Evolutionary conservation across 1,140 invertebrate genomes (phyloP).

Genomic region (Vollenhovia emeryi): DNA sequence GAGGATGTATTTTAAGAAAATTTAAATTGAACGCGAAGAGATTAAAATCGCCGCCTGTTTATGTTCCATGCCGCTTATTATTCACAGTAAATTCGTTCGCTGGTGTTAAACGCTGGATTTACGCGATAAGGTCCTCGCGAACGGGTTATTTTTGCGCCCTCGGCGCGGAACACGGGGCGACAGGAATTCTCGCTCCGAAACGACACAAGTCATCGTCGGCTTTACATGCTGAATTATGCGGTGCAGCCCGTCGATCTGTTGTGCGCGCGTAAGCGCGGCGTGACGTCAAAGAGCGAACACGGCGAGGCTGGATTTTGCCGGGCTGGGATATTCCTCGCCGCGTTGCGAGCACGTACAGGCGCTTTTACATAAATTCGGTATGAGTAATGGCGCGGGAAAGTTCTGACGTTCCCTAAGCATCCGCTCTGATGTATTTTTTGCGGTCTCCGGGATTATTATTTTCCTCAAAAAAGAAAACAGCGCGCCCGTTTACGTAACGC

Average conservation of each 20-base stretch:
- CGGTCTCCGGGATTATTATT: background rate
- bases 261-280: constrained; percentile 15
- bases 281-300: constrained; percentile 41
- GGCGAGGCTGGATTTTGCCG: constrained; percentile 34
- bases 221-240: constrained; percentile 38
- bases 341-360: background rate
- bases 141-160: constrained; percentile 18
- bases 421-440: background rate
- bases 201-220: constrained; percentile 30
- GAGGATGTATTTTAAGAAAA: constrained; percentile 35
- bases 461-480: background rate
- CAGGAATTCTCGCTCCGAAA: constrained; percentile 28
- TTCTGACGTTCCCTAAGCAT: constrained; percentile 18
- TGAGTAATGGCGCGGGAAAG: constrained; percentile 15
- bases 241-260: constrained; percentile 20
- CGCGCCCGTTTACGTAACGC: background rate
- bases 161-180: background rate
- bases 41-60: constrained; percentile 34
- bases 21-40: constrained; percentile 16
- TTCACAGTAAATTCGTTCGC: constrained; percentile 36
- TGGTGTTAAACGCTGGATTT: constrained; percentile 17
- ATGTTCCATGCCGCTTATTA: constrained; percentile 29
- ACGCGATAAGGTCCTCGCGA: constrained; percentile 3
- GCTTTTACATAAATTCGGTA: constrained; percentile 31
- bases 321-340: constrained; percentile 5